Base-by-base conservation (phyloP, 1,140 invertebrate species). In the Tetramorium parvispinum region DNA sequence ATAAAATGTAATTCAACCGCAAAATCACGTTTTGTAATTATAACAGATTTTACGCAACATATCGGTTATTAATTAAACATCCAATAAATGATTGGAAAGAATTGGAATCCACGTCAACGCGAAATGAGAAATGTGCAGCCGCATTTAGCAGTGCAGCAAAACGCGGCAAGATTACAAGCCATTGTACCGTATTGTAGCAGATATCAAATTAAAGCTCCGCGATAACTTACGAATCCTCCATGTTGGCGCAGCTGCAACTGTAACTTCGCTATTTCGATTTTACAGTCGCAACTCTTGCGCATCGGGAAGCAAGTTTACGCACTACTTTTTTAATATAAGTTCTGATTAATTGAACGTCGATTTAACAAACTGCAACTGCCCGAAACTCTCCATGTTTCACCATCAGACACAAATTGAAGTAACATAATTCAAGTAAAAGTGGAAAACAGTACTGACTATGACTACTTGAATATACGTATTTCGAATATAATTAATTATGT, bases 141-240 rank as follows among this genome's bases (percentile, higher is more conserved):
- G 21, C 40, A 32, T 81, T 81, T 55, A 71, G 32, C 49, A 37
- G 37, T 75, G 71, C 71, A 21, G 53, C 53, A 70, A 55, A 81
- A 55, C 37, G 65, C 78, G 37, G 37, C 49, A 55, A 81, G 57
- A 70, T 81, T 71, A 71, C 78, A 16, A 27, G 16, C 37, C 59
- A 66, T 79, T 81, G 78, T 81, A 40, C n/a, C 32, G 46, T 66
- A 78, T 65, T 49, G 63, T 81, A 81, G 77, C 32, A 70, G 65
- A 82, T 82, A 57, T 82, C 53, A 82, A 82, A 82, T 82, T 82
- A 82, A 71, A 71, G 66, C 53, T 40, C 11, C 7, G 53, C 79
- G 40, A 73, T 73, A 46, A 73, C 59, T 79, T 79, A 79, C 53
- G 18, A 37, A 83, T 83, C 40, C 40, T 32, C 53, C n/a, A 21